These are phyloP conservation scores for Imbricaverruca yamaguchii DNA, from an alignment of 2,888 invertebrate species.

Conservation along the genomic window DNA sequence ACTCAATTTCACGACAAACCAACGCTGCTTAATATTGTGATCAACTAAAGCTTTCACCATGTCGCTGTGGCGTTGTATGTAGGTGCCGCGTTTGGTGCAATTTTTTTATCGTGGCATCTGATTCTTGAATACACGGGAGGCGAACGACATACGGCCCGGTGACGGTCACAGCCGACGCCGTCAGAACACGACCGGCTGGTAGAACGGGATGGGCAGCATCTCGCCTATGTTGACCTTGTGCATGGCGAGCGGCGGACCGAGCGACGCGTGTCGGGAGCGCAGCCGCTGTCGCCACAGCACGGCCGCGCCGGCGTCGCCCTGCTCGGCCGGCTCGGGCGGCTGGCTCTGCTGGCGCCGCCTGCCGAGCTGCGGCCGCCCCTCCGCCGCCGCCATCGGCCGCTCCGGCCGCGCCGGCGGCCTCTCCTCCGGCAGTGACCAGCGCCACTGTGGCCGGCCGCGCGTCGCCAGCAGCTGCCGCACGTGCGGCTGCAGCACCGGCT, in stretches of 20 bases:
- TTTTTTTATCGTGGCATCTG: not conserved
- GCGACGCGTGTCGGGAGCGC: not conserved
- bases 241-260: not conserved
- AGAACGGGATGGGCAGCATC: not conserved
- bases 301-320: not conserved
- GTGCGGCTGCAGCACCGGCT: not conserved
- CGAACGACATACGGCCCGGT: not conserved
- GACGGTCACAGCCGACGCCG: not conserved
- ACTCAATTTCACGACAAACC: no score
- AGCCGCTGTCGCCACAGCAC: not conserved
- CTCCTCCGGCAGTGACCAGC: not conserved
- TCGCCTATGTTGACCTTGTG: constrained; percentile 17
- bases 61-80: not conserved
- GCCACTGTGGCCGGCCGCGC: not conserved
- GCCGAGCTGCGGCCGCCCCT: not conserved
- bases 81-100: constrained; percentile 25
- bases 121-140: not conserved
- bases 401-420: not conserved
- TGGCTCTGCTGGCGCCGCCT: not conserved
- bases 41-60: no score
- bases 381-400: not conserved
- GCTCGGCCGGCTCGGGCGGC: not conserved
- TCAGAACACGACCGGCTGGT: not conserved
- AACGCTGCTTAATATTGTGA: no score
- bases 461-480: constrained; percentile 4